Conservation (phyloP, 1,140 invertebrate species). For the Drosophila paulistorum region DNA sequence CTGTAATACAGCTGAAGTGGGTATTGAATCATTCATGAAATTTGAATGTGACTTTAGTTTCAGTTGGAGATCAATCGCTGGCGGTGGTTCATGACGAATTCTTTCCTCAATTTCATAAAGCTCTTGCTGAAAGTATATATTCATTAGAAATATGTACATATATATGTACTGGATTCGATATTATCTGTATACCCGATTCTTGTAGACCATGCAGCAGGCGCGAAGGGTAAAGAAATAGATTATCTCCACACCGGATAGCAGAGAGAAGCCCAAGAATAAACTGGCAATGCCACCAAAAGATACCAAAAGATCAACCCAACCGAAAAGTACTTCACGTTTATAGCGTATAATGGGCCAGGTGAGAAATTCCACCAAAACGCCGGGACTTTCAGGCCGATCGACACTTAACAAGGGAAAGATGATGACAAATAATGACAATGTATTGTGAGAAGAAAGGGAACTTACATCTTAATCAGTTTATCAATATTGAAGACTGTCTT, state of each 20-base stretch:
- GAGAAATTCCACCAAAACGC: slow-evolving; percentile 84
- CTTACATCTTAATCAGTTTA: slow-evolving; percentile 86
- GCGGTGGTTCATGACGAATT: slow-evolving; percentile 68
- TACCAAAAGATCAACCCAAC: slow-evolving; percentile 90
- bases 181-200: slow-evolving; percentile 63
- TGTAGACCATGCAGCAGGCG: slow-evolving; percentile 86
- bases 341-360: slow-evolving; percentile 90
- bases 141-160: neutral
- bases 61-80: slow-evolving; percentile 66
- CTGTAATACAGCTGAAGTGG: slow-evolving; percentile 42
- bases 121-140: slow-evolving; percentile 57
- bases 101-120: slow-evolving; percentile 74
- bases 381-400: slow-evolving; percentile 55
- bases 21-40: neutral
- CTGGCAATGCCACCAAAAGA: slow-evolving; percentile 87
- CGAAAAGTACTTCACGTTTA: slow-evolving; percentile 89
- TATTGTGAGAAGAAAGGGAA: neutral
- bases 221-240: slow-evolving; percentile 89
- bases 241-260: slow-evolving; percentile 89
- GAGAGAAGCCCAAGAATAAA: slow-evolving; percentile 89
- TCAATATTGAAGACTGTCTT: slow-evolving; percentile 90
- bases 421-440: neutral
- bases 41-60: slow-evolving; percentile 51
- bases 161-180: neutral
- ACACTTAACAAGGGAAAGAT: slow-evolving; percentile 29